These are phyloP conservation scores for Apomyelois bistriatella DNA, from an alignment of 2,888 invertebrate genomes.

Conservation along the genomic window DNA sequence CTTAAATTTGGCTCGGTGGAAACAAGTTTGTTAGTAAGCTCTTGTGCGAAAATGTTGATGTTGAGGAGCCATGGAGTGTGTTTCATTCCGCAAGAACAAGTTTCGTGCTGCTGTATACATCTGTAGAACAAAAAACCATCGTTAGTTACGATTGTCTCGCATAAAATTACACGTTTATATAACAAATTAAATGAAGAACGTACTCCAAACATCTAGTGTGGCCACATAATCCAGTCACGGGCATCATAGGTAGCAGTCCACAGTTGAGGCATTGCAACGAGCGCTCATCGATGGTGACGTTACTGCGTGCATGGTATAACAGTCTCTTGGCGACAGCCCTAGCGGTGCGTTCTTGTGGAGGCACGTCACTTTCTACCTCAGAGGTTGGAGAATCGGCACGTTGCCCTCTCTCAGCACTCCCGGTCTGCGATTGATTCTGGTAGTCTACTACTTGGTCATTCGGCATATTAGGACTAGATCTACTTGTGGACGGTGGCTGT, in stretches of 20 bases:
- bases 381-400: not conserved
- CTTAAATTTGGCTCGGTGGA: not conserved
- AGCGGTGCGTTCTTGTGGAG: not conserved
- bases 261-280: not conserved
- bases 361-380: not conserved
- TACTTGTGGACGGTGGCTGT: not conserved
- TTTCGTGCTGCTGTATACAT: not conserved
- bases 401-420: not conserved
- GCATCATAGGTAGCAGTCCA: not conserved
- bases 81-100: not conserved
- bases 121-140: not conserved
- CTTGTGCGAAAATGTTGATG: not conserved
- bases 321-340: not conserved
- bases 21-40: not conserved
- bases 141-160: not conserved
- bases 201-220: not conserved
- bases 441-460: not conserved
- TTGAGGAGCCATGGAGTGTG: not conserved
- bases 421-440: not conserved
- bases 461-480: not conserved
- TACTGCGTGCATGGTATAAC: not conserved
- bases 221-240: not conserved
- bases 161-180: no score
- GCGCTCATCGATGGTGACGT: not conserved
- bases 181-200: not conserved